A percentile compares a stretch with the other conserved stretches of the same genome.
These are phyloP conservation scores for Acromyrmex heyeri DNA, from an alignment of 1,140 invertebrate species.

Conservation along the genomic window DNA sequence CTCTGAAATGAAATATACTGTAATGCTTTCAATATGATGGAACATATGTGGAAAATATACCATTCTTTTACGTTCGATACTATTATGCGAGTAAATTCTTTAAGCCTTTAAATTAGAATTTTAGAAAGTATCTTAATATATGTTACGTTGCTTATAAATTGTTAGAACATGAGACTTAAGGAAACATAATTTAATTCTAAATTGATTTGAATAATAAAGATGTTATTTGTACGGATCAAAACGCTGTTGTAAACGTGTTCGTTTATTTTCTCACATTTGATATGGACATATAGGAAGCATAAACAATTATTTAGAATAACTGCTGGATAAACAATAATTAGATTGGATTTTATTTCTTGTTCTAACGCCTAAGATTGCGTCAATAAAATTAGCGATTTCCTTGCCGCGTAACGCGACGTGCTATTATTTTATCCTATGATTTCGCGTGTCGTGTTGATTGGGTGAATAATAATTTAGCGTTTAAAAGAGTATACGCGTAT, in stretches of 20 bases:
- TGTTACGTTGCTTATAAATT: not conserved
- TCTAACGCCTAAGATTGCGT: not conserved
- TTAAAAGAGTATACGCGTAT: conserved; percentile 36
- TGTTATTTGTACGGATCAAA: not conserved
- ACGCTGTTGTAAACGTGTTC: not conserved
- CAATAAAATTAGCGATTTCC: conserved; percentile 22
- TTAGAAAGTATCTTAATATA: not conserved
- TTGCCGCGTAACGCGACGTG: not conserved
- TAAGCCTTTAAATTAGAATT: not conserved
- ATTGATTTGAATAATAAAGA: not conserved
- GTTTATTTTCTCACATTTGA: not conserved
- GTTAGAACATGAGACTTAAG: not conserved
- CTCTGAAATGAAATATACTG: conserved; percentile 10
- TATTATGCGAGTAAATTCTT: not conserved
- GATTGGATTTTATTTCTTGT: conserved; percentile 3
- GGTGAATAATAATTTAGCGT: conserved; percentile 43
- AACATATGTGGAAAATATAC: not conserved
- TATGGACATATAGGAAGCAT: not conserved
- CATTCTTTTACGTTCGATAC: not conserved
- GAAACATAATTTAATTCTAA: not conserved
- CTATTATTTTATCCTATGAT: conserved; percentile 29
- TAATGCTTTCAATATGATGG: not conserved
- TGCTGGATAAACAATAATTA: not conserved
- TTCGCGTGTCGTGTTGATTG: conserved; percentile 23
- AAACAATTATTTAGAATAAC: conserved; percentile 7